Conservation (phyloP, 2,797 vertebrate species). For the Falco columbarius region DNA sequence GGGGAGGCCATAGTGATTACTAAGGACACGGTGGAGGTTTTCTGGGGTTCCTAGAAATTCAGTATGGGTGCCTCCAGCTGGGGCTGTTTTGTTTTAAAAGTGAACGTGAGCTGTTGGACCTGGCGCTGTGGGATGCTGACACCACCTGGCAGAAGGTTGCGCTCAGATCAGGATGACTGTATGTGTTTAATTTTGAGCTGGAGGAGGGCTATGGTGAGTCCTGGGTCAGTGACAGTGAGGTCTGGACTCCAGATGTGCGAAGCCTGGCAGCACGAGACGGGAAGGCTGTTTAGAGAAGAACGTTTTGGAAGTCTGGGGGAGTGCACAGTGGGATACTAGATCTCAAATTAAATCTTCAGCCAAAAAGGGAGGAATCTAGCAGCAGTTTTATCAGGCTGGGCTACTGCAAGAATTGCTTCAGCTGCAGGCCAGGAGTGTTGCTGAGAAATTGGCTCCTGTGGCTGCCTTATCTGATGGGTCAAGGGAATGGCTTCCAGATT, state of each 20-base stretch:
- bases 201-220: constrained; percentile 19
- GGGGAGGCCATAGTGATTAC: neutral
- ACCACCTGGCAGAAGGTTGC: constrained; percentile 50
- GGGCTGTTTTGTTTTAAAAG: constrained; percentile 1
- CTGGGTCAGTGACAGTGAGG: constrained; percentile 61
- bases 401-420: constrained; percentile 60
- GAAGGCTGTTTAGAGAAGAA: constrained; percentile 49
- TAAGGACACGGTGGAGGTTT: neutral
- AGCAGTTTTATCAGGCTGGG: constrained; percentile 49
- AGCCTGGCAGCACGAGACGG: neutral
- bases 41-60: neutral
- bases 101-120: neutral
- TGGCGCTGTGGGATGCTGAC: constrained; percentile 12
- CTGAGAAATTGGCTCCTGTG: constrained; percentile 31
- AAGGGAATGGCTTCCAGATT: neutral
- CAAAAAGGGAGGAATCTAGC: constrained; percentile 65
- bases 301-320: constrained; percentile 51
- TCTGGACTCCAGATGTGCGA: constrained; percentile 70
- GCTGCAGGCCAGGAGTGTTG: constrained; percentile 13
- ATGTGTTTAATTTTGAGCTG: constrained; percentile 57
- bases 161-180: neutral
- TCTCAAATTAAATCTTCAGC: constrained; percentile 57
- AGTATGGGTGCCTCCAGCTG: rapidly evolving
- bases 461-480: constrained; percentile 43
- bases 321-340: constrained; percentile 54